These are phyloP conservation scores for Drosophila ochracea DNA, from an alignment of 2,888 invertebrate genomes.

Conservation along the genomic window DNA sequence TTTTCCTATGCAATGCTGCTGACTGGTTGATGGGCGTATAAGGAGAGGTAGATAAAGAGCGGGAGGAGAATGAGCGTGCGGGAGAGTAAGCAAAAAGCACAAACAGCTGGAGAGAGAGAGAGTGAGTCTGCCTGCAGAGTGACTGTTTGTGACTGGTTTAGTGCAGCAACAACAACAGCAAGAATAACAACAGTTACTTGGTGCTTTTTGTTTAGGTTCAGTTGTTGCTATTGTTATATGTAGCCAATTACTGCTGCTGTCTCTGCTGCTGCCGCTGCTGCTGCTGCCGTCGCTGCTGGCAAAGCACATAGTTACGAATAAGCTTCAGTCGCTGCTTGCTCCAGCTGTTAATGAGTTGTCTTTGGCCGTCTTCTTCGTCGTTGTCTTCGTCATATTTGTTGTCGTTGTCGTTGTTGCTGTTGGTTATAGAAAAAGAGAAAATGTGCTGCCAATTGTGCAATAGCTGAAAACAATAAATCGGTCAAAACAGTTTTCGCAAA, in stretches of 20 bases:
- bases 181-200: conserved; percentile 37
- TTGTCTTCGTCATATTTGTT: not conserved
- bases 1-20: conserved; percentile 52
- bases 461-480: conserved; percentile 12
- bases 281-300: conserved; percentile 34
- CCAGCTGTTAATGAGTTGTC: conserved; percentile 73
- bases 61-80: conserved; percentile 10
- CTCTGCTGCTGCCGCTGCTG: conserved; percentile 15
- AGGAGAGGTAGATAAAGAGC: not conserved
- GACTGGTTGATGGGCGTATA: conserved; percentile 4
- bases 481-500: not conserved
- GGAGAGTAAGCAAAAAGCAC: conserved; percentile 4
- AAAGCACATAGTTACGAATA: conserved; percentile 19
- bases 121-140: not conserved
- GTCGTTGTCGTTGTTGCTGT: conserved; percentile 17
- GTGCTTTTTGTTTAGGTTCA: conserved; percentile 44
- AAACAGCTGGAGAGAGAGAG: conserved; percentile 11
- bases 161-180: conserved; percentile 9
- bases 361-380: conserved; percentile 14
- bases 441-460: conserved; percentile 66
- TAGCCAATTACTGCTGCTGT: not conserved
- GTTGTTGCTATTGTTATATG: conserved; percentile 36
- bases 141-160: conserved; percentile 41
- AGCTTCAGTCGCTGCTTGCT: conserved; percentile 65
- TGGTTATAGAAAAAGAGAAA: conserved; percentile 60